A percentile compares a stretch with the other conserved stretches of the same genome.
phyloP scores from a whole-genome alignment of 1,140 invertebrate genomes.

The Apis cerana region DNA sequence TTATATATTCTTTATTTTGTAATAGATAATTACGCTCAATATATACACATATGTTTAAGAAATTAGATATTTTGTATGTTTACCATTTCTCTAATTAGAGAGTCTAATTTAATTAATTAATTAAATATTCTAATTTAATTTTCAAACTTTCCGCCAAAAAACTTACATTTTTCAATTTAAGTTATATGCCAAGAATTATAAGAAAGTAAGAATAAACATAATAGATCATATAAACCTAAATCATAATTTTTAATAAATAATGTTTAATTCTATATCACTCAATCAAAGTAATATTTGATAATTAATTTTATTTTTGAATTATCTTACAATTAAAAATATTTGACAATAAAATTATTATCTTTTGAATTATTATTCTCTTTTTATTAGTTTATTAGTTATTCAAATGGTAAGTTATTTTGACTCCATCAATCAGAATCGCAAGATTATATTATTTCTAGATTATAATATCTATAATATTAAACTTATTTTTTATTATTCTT shows the following conservation, averaged over 20 bases:
- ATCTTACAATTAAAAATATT: not conserved
- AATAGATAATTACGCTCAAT: too few species aligned
- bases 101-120: not conserved
- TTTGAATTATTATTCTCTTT: not conserved
- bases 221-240: too few species aligned
- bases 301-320: not conserved
- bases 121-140: not conserved
- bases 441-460: not conserved
- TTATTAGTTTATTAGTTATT: not conserved
- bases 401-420: not conserved
- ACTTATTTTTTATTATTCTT: not conserved
- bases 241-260: too few species aligned
- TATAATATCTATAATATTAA: not conserved
- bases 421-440: not conserved
- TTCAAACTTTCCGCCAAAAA: not conserved
- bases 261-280: too few species aligned
- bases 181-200: not conserved
- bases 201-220: not conserved
- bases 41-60: too few species aligned
- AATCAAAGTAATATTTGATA: not conserved
- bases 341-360: not conserved
- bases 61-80: not conserved
- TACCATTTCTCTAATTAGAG: not conserved
- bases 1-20: too few species aligned
- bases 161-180: not conserved